These are phyloP conservation scores for Aplodontia rufa DNA, from an alignment of 2,113 vertebrate genomes.

Conservation along the genomic window DNA sequence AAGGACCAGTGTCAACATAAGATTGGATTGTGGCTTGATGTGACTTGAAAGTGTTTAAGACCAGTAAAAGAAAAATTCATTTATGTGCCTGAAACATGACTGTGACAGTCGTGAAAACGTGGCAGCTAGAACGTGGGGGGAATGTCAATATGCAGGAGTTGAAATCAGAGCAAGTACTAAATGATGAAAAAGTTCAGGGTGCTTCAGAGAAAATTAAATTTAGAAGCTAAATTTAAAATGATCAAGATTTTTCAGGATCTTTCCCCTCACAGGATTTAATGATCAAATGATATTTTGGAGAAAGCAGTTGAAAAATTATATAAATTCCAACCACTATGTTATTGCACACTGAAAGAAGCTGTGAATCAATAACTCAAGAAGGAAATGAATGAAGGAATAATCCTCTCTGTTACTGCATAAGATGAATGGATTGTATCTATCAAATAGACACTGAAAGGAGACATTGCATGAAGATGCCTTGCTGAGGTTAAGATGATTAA, in stretches of 20 bases:
- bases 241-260: not conserved
- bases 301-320: slow-evolving; percentile 5
- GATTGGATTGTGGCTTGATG: slow-evolving; percentile 23
- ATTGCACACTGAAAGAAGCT: not conserved
- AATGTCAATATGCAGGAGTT: not conserved
- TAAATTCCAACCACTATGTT: not conserved
- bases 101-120: slow-evolving; percentile 7
- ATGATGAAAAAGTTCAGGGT: not conserved
- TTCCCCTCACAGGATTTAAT: not conserved
- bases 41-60: not conserved
- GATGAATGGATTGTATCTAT: slow-evolving; percentile 25
- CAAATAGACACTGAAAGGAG: not conserved
- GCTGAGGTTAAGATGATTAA: not conserved
- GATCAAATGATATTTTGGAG: slow-evolving; percentile 44
- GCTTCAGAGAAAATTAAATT: slow-evolving; percentile 32
- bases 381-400: slow-evolving; percentile 6
- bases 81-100: not conserved
- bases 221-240: slow-evolving; percentile 42
- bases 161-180: not conserved
- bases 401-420: slow-evolving; percentile 23
- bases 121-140: not conserved
- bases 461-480: not conserved
- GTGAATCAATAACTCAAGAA: slow-evolving; percentile 48
- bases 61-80: not conserved
- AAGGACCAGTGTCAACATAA: not conserved